Base-by-base conservation (phyloP, 2,797 vertebrate genomes). In the Sebastes nivosus region DNA sequence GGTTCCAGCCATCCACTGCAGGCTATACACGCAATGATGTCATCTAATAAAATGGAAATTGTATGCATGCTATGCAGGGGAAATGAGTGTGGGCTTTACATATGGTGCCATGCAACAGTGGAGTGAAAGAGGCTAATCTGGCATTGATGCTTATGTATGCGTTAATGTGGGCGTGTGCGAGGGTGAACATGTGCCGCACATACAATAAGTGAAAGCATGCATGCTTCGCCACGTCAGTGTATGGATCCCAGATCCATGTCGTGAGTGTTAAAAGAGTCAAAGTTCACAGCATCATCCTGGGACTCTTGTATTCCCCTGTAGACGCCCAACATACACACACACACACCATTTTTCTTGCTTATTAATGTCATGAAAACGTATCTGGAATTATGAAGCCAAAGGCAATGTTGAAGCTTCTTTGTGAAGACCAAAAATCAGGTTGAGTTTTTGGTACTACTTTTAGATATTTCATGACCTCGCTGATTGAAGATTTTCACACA, bases 1-100 rank as follows among this genome's bases (percentile, higher is more conserved):
- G 60, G 10, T 77, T 86, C 12, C 60, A 78, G 57, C 58, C 68
- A 67, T 25, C 42, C 18, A 4, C 73, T 76, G 67, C 20, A 55
- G 67, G 79, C 74, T 60, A n/a, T 52, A 55, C 20, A 10, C 3
- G 3, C 68, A 67, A 75, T 89, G 80, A 88, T 84, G 68, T 87
- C 86, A 88, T 73, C 70, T 72, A 27, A 84, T 82, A 80, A 88
- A 86, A 83, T 86, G 75, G 42, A 82, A 92, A 84, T 85, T 30
- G 18, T 68, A 86, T 90, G 82, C 79, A 72, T 78, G 72, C 69
- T 36, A 27, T 77, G 72, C 67, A 72, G 72, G 66, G 32, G 16
- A 73, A 79, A 79, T 6, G 13, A 61, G 27, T 8, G 5, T 34
- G 29, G 34, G 67, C 58, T 79, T 76, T 77, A 69, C 68, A 76